These are phyloP conservation scores for Aplocera efformata DNA, from an alignment of 2,888 invertebrate species.

Conservation along the genomic window DNA sequence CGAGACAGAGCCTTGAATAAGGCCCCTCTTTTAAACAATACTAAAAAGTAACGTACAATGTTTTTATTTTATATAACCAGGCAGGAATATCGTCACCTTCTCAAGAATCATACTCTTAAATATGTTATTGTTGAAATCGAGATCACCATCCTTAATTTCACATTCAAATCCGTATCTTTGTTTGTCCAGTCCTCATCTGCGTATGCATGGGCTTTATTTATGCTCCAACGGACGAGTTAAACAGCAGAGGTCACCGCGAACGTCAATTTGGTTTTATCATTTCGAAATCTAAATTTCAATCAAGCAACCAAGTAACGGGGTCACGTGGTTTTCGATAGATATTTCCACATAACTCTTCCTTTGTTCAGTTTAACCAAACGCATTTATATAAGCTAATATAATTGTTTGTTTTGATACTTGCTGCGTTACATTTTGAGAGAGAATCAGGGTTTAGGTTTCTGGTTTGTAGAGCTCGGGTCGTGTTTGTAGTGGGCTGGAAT, in stretches of 20 bases:
- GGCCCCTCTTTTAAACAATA: no score
- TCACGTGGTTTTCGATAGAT: constrained; percentile 63
- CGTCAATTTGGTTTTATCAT: constrained; percentile 71
- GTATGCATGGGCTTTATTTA: constrained; percentile 63
- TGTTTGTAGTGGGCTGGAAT: constrained; percentile 45
- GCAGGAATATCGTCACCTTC: constrained; percentile 32
- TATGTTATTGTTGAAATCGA: constrained; percentile 61
- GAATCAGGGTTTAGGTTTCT: constrained; percentile 32
- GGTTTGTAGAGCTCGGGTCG: constrained; percentile 29
- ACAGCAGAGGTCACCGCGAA: constrained; percentile 64
- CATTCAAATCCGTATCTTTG: constrained; percentile 70
- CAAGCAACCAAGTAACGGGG: constrained; percentile 69
- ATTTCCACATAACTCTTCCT: constrained; percentile 58
- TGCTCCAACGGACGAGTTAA: constrained; percentile 49
- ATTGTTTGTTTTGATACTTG: constrained; percentile 6
- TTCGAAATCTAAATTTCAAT: constrained; percentile 73
- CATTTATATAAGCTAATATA: constrained; percentile 16
- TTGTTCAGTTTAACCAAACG: constrained; percentile 24
- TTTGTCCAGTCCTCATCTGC: constrained; percentile 67
- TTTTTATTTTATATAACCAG: constrained; percentile 3
- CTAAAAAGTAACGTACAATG: no score
- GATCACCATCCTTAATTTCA: constrained; percentile 62
- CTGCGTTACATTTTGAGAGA: constrained; percentile 2
- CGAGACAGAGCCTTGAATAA: no score
- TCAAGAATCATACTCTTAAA: constrained; percentile 39